Base-by-base conservation (phyloP, 2,797 vertebrate species). In the Sebastes flavidus region DNA sequence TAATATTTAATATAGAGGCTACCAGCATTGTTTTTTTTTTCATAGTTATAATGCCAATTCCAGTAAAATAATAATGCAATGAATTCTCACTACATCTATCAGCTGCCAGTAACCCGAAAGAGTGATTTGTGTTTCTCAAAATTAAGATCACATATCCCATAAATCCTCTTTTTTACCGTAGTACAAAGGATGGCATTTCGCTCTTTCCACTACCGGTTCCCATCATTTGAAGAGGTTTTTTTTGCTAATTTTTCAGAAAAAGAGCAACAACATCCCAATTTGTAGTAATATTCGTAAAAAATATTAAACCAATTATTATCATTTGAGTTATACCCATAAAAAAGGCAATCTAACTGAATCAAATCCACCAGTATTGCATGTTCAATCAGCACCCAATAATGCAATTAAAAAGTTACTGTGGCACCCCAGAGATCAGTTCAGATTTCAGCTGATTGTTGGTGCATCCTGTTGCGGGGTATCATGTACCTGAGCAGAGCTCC, bases 401-500 rank as follows among this genome's bases (percentile, higher is more conserved):
- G 29, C 32, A 72, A 67, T 78, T 70, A 55, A 87, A 75, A 73
- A 82, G 62, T 87, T 80, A 22, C 22, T 69, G 38, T 12, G 70
- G 46, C 55, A n/a, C 55, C 74, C 71, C 10, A 6, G 72, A 60
- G 75, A 77, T 79, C 4, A 24, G 30, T 38, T 82, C 66, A 85
- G 72, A 72, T 78, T 81, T 58, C 36, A 58, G 29, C 3, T 30
- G 72, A 74, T 59, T 66, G 85, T 34, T 52, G 2, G 60, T n/a
- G 80, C n/a, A 2, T 85, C 66, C 75, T 60, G 77, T 63, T 65
- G 85, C 4, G 62, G 67, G 25, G 81, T 54, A 72, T 75, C 83
- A 22, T 59, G 83, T 81, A 90, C 75, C 80, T 88, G 89, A 56
- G n/a, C 70, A 27, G 27, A 58, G 83, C 87, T 81, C 65, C 85